Conservation (phyloP, 1,140 invertebrate genomes). For the Mactra quadrangularis region DNA sequence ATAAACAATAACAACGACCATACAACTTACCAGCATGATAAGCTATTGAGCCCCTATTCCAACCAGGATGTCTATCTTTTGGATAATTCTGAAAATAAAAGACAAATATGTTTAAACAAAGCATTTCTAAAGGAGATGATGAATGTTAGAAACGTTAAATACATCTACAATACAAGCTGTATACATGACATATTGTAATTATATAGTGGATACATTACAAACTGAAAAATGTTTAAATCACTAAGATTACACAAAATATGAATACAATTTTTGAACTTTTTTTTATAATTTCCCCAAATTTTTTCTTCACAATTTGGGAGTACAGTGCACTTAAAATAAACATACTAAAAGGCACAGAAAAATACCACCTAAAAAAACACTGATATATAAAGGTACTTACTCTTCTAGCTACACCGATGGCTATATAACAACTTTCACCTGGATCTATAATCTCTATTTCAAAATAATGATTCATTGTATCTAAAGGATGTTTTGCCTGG, state of each 20-base stretch:
- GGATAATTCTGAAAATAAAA: slow-evolving; percentile 85
- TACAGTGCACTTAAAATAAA: no score
- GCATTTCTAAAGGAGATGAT: background rate
- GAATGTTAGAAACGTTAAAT: slow-evolving; percentile 10
- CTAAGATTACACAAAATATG: no score
- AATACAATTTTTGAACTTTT: no score
- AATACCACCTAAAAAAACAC: no score
- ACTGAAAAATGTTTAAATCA: no score
- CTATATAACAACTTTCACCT: slow-evolving; percentile 86
- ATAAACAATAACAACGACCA: no score
- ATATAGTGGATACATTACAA: no score
- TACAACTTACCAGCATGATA: slow-evolving; percentile 85
- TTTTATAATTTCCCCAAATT: no score
- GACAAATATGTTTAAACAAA: slow-evolving; percentile 20
- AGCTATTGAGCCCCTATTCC: slow-evolving; percentile 87
- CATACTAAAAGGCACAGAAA: no score
- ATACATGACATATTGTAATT: background rate
- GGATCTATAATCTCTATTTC: slow-evolving; percentile 87
- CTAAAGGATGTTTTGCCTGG: slow-evolving; percentile 85
- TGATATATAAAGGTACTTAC: slow-evolving; percentile 81
- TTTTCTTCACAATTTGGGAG: no score
- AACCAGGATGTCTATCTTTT: slow-evolving; percentile 86
- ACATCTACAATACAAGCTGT: background rate
- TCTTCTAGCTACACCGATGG: slow-evolving; percentile 86
- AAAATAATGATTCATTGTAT: slow-evolving; percentile 86